phyloP scores from a whole-genome alignment of 2,113 vertebrate genomes.

The Formicarius rufipectus region DNA sequence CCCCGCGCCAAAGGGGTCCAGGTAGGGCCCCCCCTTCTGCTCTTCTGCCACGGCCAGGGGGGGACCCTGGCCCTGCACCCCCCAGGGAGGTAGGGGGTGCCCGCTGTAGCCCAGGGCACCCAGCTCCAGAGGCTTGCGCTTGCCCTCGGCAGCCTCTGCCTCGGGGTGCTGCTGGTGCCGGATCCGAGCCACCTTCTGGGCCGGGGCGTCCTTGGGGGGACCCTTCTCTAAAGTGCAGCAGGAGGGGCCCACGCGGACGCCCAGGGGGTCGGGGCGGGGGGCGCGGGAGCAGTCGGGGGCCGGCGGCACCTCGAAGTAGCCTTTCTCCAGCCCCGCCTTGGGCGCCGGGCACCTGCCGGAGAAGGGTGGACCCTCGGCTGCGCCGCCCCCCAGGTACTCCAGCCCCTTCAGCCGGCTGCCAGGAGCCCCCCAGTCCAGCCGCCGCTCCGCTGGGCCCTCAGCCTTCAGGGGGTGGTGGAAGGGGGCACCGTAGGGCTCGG shows the following conservation, averaged over 20 bases:
- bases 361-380: constrained; percentile 78
- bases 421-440: constrained; percentile 83
- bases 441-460: constrained; percentile 85
- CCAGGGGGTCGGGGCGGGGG: constrained; percentile 69
- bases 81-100: constrained; percentile 85
- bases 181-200: constrained; percentile 92
- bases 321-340: constrained; percentile 79
- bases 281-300: constrained; percentile 88
- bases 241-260: constrained; percentile 70
- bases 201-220: constrained; percentile 71
- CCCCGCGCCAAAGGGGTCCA: constrained; percentile 81
- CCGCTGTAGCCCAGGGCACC: constrained; percentile 80
- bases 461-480: constrained; percentile 76
- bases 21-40: constrained; percentile 81
- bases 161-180: constrained; percentile 94
- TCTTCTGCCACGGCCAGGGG: constrained; percentile 81
- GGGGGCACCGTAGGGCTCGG: constrained; percentile 54
- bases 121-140: constrained; percentile 86
- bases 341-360: constrained; percentile 76
- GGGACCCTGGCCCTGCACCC: constrained; percentile 79
- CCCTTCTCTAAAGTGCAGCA: constrained; percentile 91
- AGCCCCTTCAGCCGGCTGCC: constrained; percentile 79
- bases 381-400: constrained; percentile 78
- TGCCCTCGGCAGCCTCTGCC: constrained; percentile 76
- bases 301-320: constrained; percentile 81